A percentile compares a stretch with the other conserved stretches of the same genome.
Evolutionary conservation across 2,113 vertebrate species (phyloP).

Genomic region (Prinia subflava): DNA sequence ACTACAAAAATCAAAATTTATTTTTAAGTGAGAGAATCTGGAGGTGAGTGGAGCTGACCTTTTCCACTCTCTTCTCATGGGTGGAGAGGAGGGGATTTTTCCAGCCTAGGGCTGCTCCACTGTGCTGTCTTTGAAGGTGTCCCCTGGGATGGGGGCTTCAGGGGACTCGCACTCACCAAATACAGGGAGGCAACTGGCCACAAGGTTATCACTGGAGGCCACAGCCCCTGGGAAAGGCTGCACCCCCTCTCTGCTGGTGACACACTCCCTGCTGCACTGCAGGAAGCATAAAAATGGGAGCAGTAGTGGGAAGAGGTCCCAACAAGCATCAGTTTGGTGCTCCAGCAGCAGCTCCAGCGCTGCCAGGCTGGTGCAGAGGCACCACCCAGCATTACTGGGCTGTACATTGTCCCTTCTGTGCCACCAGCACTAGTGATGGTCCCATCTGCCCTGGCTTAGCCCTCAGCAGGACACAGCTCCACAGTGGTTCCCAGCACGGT

Average conservation of each 20-base stretch:
- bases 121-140: background rate
- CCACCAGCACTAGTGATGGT: background rate
- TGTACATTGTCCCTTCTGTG: background rate
- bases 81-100: background rate
- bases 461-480: background rate
- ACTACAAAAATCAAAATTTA: background rate
- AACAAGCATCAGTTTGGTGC: rapidly evolving
- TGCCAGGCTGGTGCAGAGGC: background rate
- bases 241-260: background rate
- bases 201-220: background rate
- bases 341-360: background rate
- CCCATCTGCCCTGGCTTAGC: rapidly evolving
- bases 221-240: background rate
- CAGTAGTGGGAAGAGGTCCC: rapidly evolving
- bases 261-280: background rate
- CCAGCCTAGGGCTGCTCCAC: background rate
- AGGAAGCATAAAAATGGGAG: background rate
- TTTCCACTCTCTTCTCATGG: rapidly evolving
- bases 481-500: conserved; percentile 13
- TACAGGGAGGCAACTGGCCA: background rate
- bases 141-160: background rate
- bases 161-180: background rate
- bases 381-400: background rate
- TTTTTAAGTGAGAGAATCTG: background rate
- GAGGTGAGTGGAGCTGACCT: background rate